Conservation (phyloP, 2,113 vertebrate genomes). For the Microcebus griseorufus region DNA sequence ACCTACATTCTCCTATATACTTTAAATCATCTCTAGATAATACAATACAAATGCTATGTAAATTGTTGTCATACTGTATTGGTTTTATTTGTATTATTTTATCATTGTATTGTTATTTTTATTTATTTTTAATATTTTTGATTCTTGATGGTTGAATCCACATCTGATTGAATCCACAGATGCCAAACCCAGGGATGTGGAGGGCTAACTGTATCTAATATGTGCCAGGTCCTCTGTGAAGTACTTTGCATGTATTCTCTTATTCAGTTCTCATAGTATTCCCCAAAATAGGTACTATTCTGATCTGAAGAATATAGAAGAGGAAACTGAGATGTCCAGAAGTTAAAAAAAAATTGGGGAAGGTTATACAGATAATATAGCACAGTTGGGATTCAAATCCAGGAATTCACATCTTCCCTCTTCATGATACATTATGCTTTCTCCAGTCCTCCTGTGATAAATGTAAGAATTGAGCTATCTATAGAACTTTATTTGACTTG, state of each 20-base stretch:
- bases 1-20: background rate
- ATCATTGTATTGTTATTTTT: background rate
- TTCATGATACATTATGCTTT: background rate
- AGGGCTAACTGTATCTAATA: background rate
- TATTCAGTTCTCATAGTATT: background rate
- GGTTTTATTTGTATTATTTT: background rate
- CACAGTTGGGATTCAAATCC: background rate
- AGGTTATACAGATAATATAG: background rate
- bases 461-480: background rate
- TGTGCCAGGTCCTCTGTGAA: background rate
- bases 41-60: background rate
- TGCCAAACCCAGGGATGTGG: background rate
- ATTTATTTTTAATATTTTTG: background rate
- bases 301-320: background rate
- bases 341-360: background rate
- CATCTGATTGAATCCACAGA: background rate
- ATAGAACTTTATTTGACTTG: background rate
- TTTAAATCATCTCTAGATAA: background rate
- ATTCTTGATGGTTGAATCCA: background rate
- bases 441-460: background rate
- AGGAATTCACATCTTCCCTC: background rate
- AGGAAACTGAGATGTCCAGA: background rate
- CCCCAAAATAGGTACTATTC: background rate
- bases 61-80: background rate
- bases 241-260: background rate